Conservation (phyloP, 2,113 vertebrate genomes). For the Baryphthengus martii region DNA sequence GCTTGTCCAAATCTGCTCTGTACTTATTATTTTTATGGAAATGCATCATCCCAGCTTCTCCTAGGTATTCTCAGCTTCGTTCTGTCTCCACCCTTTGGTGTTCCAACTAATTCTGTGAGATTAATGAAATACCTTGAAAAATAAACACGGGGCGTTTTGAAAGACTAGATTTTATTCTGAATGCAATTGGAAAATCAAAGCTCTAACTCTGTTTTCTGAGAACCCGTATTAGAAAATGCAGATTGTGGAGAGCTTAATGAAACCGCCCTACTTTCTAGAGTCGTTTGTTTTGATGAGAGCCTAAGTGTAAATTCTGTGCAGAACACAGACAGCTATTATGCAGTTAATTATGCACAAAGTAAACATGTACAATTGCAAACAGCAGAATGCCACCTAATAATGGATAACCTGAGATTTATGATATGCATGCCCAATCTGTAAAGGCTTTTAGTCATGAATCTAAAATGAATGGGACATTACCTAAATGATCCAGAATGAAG, state of each 20-base stretch:
- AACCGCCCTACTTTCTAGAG: slow-evolving; percentile 71
- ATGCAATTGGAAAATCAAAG: slow-evolving; percentile 11
- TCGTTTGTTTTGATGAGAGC: slow-evolving; percentile 70
- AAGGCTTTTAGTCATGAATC: slow-evolving; percentile 81
- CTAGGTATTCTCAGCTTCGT: slow-evolving; percentile 21
- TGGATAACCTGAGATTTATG: slow-evolving; percentile 82
- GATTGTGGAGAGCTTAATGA: slow-evolving; percentile 61
- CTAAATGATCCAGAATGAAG: slow-evolving; percentile 86
- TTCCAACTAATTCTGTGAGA: neutral
- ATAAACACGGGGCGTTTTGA: neutral
- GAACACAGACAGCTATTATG: slow-evolving; percentile 75
- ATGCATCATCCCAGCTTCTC: slow-evolving; percentile 45
- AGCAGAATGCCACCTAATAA: slow-evolving; percentile 78
- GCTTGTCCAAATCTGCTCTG: slow-evolving; percentile 25
- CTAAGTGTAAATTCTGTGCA: slow-evolving; percentile 66
- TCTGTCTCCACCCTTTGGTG: neutral
- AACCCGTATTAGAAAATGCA: slow-evolving; percentile 56
- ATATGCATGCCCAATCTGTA: slow-evolving; percentile 76
- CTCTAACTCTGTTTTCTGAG: slow-evolving; percentile 2
- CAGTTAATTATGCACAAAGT: slow-evolving; percentile 83
- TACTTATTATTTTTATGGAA: slow-evolving; percentile 70
- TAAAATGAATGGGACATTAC: slow-evolving; percentile 88
- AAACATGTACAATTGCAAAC: slow-evolving; percentile 80
- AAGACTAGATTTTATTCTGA: neutral
- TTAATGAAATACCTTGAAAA: slow-evolving; percentile 43